Percentiles rank a stretch among this genome's conserved stretches.
Evolutionary conservation across 2,797 vertebrate genomes (phyloP).

Genomic region (Arrhamphus sclerolepis): DNA sequence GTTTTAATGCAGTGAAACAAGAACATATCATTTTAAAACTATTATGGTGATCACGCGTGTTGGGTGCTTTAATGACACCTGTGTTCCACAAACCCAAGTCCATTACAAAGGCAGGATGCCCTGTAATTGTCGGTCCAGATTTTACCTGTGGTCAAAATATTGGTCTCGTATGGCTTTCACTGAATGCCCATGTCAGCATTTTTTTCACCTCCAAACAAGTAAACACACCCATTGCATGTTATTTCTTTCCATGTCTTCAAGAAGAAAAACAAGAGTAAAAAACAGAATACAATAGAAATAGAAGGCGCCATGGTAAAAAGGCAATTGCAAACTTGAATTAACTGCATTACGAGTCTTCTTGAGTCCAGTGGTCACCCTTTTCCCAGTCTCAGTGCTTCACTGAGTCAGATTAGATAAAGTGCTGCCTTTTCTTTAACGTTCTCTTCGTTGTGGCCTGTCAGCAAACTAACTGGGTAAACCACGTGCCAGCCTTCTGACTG

Average conservation of each 20-base stretch:
- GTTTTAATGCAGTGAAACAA: constrained; percentile 13
- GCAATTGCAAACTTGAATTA: constrained; percentile 79
- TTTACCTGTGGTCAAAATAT: constrained; percentile 36
- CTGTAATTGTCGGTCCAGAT: constrained; percentile 25
- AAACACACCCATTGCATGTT: constrained; percentile 40
- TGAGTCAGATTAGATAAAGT: constrained; percentile 58
- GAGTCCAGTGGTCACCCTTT: constrained; percentile 68
- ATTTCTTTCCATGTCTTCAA: constrained; percentile 41
- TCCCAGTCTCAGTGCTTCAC: constrained; percentile 52
- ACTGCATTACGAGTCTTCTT: constrained; percentile 73
- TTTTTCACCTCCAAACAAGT: constrained; percentile 38
- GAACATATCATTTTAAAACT: constrained; percentile 34
- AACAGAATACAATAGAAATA: constrained; percentile 71
- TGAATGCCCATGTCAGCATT: constrained; percentile 26
- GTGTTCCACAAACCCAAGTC: constrained; percentile 43
- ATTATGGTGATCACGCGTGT: constrained; percentile 18
- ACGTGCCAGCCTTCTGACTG: constrained; percentile 63
- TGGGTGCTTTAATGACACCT: constrained; percentile 9
- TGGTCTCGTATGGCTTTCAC: constrained; percentile 57
- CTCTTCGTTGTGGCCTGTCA: constrained; percentile 65
- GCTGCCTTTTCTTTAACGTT: constrained; percentile 56
- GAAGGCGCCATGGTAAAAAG: constrained; percentile 82
- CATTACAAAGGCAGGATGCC: constrained; percentile 27
- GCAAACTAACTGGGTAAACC: constrained; percentile 65
- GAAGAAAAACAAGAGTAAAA: constrained; percentile 54